phyloP scores from a whole-genome alignment of 2,113 vertebrate genomes.

The Protobothrops mucrosquamatus region DNA sequence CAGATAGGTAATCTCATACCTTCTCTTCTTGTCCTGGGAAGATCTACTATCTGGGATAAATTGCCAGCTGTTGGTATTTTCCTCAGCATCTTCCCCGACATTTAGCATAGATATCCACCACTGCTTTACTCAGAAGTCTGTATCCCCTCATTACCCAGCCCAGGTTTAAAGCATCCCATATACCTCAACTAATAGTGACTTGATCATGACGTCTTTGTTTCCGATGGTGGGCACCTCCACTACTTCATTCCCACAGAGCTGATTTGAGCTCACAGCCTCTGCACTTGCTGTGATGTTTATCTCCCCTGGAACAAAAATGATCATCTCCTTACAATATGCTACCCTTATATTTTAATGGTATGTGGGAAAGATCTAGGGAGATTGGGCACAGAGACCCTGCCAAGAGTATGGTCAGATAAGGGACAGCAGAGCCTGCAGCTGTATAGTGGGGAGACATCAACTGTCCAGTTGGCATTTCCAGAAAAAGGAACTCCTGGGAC shows the following conservation, averaged over 20 bases:
- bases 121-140: background rate
- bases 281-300: background rate
- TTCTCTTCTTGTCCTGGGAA: background rate
- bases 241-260: slow-evolving; percentile 2
- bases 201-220: background rate
- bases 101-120: background rate
- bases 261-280: background rate
- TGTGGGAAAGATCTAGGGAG: too few relatives aligned
- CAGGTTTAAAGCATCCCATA: too few relatives aligned
- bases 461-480: too few relatives aligned
- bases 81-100: background rate
- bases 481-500: too few relatives aligned
- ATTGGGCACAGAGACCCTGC: background rate
- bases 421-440: background rate
- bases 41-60: background rate
- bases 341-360: background rate
- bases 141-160: background rate
- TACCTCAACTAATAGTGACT: slow-evolving; percentile 12
- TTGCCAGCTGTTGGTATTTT: background rate
- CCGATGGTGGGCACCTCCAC: background rate
- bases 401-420: background rate
- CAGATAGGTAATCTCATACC: background rate
- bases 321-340: background rate
- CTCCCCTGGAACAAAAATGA: rapidly evolving
- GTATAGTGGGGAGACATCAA: background rate